Evolutionary conservation across 2,797 vertebrate genomes (phyloP).

Genomic region (Amblyopsis hoosieri): DNA sequence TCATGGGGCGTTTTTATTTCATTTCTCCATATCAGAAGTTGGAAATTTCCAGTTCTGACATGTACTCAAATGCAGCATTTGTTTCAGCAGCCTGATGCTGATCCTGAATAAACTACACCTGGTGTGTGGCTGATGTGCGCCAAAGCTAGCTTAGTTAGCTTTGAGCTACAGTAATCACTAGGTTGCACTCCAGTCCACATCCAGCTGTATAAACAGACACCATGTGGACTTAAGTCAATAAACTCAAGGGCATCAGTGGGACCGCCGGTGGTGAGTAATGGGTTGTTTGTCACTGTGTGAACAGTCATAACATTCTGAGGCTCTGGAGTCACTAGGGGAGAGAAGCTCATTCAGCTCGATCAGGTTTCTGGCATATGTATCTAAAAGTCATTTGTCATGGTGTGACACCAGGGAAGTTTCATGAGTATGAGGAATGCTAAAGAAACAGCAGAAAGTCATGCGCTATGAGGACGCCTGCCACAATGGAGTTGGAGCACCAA

Average conservation of each 20-base stretch:
- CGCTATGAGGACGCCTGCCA: slow-evolving; percentile 10
- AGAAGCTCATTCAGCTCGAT: slow-evolving; percentile 47
- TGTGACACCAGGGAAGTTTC: slow-evolving; percentile 23
- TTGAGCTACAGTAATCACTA: slow-evolving; percentile 47
- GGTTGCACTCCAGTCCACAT: slow-evolving; percentile 55
- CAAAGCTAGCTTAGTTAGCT: slow-evolving; percentile 56
- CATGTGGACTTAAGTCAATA: slow-evolving; percentile 68
- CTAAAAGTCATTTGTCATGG: slow-evolving; percentile 40
- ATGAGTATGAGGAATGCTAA: slow-evolving; percentile 9
- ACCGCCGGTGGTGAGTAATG: slow-evolving; percentile 57
- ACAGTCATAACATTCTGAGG: slow-evolving; percentile 40
- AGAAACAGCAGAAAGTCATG: slow-evolving; percentile 5
- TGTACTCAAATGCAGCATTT: not conserved
- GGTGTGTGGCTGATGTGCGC: slow-evolving; percentile 48
- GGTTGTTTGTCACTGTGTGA: slow-evolving; percentile 50
- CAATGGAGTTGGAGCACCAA: not conserved
- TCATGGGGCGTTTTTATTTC: no score
- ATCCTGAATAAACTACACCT: slow-evolving; percentile 21
- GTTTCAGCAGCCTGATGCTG: slow-evolving; percentile 42
- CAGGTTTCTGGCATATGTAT: slow-evolving; percentile 36
- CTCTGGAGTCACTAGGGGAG: slow-evolving; percentile 33
- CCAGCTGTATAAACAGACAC: slow-evolving; percentile 60
- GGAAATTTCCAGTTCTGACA: no score
- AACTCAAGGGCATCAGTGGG: slow-evolving; percentile 63
- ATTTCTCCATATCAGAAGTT: no score